Conservation (phyloP, 2,888 invertebrate species). For the Synanthedon vespiformis region DNA sequence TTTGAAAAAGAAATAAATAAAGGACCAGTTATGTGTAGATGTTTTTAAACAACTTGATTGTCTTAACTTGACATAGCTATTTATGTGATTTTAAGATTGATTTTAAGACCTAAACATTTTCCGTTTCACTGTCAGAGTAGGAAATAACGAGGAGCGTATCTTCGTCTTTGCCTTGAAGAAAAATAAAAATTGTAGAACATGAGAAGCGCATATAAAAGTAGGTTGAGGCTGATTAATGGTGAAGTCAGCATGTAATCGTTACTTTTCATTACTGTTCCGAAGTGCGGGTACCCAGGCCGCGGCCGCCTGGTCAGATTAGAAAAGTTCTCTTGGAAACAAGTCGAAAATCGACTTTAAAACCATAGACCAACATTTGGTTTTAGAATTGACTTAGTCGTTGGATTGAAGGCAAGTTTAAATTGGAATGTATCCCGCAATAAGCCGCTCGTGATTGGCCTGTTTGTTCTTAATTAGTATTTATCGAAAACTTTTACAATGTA, state of each 20-base stretch:
- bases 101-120: not conserved
- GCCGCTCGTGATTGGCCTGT: slow-evolving; percentile 67
- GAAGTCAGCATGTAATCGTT: slow-evolving; percentile 65
- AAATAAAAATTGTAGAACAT: slow-evolving; percentile 21
- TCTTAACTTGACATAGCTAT: too few relatives aligned
- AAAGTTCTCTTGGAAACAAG: slow-evolving; percentile 59
- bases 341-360: slow-evolving; percentile 68
- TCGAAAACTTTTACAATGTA: slow-evolving; percentile 45
- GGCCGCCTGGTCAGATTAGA: slow-evolving; percentile 64
- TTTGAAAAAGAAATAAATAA: too few relatives aligned
- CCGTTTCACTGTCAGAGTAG: slow-evolving; percentile 1
- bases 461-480: slow-evolving; percentile 69
- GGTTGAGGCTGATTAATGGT: slow-evolving; percentile 58
- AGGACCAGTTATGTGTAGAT: too few relatives aligned
- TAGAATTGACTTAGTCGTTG: slow-evolving; percentile 48
- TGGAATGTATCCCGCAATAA: slow-evolving; percentile 69
- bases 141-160: too few relatives aligned
- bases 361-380: slow-evolving; percentile 64
- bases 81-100: too few relatives aligned
- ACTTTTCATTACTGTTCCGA: slow-evolving; percentile 68
- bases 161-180: slow-evolving; percentile 9
- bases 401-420: slow-evolving; percentile 68
- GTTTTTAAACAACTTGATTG: too few relatives aligned
- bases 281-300: slow-evolving; percentile 57
- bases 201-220: slow-evolving; percentile 15